phyloP scores from a whole-genome alignment of 1,140 invertebrate species.

The Notospermus geniculatus region DNA sequence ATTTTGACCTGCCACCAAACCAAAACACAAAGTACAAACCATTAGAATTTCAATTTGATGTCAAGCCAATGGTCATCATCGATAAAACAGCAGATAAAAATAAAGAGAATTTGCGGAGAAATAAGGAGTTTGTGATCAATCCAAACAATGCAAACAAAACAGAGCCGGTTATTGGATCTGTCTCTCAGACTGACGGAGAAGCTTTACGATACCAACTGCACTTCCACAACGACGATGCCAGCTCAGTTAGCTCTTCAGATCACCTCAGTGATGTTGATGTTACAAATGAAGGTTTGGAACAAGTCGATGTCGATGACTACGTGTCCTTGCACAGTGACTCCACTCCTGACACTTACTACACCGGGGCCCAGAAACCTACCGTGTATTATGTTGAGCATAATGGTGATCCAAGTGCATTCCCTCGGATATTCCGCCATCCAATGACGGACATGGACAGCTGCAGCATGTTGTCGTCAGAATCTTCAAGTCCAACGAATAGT shows the following conservation, averaged over 20 bases:
- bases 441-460: neutral
- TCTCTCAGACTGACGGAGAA: too few relatives aligned
- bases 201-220: too few relatives aligned
- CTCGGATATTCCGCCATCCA: neutral
- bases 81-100: neutral
- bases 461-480: neutral
- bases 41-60: slow-evolving; percentile 6
- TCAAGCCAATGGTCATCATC: slow-evolving; percentile 2
- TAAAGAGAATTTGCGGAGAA: neutral
- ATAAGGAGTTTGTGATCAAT: neutral
- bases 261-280: slow-evolving; percentile 3
- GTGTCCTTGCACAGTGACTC: neutral
- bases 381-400: neutral
- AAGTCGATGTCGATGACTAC: neutral
- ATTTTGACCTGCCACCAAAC: too few relatives aligned
- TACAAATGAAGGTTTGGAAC: too few relatives aligned
- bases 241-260: neutral
- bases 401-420: neutral
- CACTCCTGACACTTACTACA: neutral
- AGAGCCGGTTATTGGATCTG: too few relatives aligned
- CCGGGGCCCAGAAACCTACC: neutral
- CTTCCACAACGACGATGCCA: neutral
- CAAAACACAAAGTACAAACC: neutral
- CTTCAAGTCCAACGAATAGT: slow-evolving; percentile 1
- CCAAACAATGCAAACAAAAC: neutral